A percentile compares a stretch with the other conserved stretches of the same genome.
These are phyloP conservation scores for Vulpes ferrilata DNA, from an alignment of 2,113 vertebrate species.

Conservation along the genomic window DNA sequence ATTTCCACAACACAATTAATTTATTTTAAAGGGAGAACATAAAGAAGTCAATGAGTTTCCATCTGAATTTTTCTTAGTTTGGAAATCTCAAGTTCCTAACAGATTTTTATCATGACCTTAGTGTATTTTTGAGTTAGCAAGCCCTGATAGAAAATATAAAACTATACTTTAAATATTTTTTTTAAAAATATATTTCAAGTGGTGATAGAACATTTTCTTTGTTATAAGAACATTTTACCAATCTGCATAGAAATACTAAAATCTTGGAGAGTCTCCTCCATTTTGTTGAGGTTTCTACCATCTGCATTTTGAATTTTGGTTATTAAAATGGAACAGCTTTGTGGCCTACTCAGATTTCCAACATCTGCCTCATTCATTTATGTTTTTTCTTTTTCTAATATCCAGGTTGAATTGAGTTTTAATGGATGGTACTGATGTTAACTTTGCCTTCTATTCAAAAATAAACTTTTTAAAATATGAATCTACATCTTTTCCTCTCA, in stretches of 20 bases:
- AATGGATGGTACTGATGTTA: slow-evolving; percentile 71
- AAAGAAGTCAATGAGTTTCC: slow-evolving; percentile 59
- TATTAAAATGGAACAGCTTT: slow-evolving; percentile 71
- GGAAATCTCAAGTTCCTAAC: slow-evolving; percentile 39
- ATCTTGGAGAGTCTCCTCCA: slow-evolving; percentile 57
- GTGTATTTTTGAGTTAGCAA: slow-evolving; percentile 63
- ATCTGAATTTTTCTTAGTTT: slow-evolving; percentile 66
- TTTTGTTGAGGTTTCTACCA: slow-evolving; percentile 62
- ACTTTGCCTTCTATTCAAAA: slow-evolving; percentile 74
- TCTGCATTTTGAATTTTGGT: slow-evolving; percentile 75
- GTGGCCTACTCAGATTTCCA: slow-evolving; percentile 65
- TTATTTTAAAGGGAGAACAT: slow-evolving; percentile 62
- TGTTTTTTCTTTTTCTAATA: slow-evolving; percentile 69
- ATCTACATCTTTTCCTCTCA: slow-evolving; percentile 65
- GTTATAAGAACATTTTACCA: slow-evolving; percentile 56
- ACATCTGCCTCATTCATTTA: slow-evolving; percentile 74
- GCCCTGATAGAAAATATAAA: slow-evolving; percentile 49
- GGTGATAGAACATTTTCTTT: slow-evolving; percentile 62
- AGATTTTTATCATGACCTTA: slow-evolving; percentile 72
- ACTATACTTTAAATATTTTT: slow-evolving; percentile 74
- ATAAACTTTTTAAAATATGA: slow-evolving; percentile 43
- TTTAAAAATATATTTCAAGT: slow-evolving; percentile 60
- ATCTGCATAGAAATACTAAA: slow-evolving; percentile 65
- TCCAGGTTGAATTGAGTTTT: slow-evolving; percentile 67
- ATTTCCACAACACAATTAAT: slow-evolving; percentile 44